Evolutionary conservation across 2,888 invertebrate genomes (phyloP), one percentile per base, ranked within the genome.

Genomic region (Hemithea aestivaria): DNA sequence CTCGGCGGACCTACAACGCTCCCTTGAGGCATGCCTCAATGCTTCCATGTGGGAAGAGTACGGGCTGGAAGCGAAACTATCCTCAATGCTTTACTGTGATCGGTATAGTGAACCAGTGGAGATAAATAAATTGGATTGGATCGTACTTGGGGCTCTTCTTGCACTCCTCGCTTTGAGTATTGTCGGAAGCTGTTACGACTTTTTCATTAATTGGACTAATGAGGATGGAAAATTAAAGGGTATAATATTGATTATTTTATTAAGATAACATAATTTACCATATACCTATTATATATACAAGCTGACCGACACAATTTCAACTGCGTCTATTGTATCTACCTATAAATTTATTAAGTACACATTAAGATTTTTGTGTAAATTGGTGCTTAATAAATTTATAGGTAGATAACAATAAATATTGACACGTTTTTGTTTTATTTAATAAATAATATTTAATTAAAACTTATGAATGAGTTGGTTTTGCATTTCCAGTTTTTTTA

Each of bases 1-100:
- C 12, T 25, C n/a, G 6, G 20, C 10, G 27, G 32, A 34, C 7
- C 10, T 35, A n/a, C 8, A 3, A 4, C 10, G n/a, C 1, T 4
- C 25, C 29, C 25, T 40, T 11, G 40, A 35, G 22, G 34, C 40
- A 20, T 45, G 45, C 28, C 31, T 22, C 3, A 35, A 35, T 32
- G 25, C 28, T 10, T 35, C 35, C 6, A 5, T 40, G 6, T 31
- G 10, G 7, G 22, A 20, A 16, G 31, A 40, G 21, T 38, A 40
- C 10, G 36, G 30, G 7, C 9, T 45, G 10, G 21, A 12, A 25
- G 32, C 36, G 24, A 7, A 29, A 6, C 26, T 37, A 20, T 24
- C 34, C n/a, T 29, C 27, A 10, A n/a, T 34, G 8, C 12, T 23
- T 10, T 12, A 24, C 26, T 32, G 10, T 7, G 10, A 20, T 11